These are phyloP conservation scores for Platichthys flesus DNA, from an alignment of 2,113 vertebrate genomes.

Conservation along the genomic window DNA sequence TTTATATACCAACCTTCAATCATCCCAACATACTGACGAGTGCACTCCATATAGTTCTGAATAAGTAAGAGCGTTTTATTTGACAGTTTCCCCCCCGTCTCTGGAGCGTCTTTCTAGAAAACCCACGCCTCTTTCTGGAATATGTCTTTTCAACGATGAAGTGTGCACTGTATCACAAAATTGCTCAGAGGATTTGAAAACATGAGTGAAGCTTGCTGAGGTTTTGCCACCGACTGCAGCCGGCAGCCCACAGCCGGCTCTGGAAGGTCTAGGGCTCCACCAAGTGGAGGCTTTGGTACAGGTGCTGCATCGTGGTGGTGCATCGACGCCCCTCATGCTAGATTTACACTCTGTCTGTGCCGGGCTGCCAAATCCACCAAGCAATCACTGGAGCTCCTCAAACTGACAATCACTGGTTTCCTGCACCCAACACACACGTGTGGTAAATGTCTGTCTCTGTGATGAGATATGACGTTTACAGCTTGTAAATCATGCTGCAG, in stretches of 20 bases:
- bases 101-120: slow-evolving; percentile 39
- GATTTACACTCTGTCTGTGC: slow-evolving; percentile 55
- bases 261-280: slow-evolving; percentile 80
- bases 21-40: no score
- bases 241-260: not conserved
- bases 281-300: slow-evolving; percentile 69
- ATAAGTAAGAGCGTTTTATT: no score
- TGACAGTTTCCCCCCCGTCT: no score
- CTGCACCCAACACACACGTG: not conserved
- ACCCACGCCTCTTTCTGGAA: not conserved
- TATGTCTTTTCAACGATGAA: slow-evolving; percentile 39
- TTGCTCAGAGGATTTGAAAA: slow-evolving; percentile 74
- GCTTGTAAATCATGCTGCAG: not conserved
- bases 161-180: slow-evolving; percentile 71
- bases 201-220: slow-evolving; percentile 71
- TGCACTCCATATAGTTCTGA: no score
- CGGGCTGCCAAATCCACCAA: slow-evolving; percentile 48
- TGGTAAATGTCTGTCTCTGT: not conserved
- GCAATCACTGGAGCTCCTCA: slow-evolving; percentile 68
- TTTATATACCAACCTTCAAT: no score
- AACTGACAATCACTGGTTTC: slow-evolving; percentile 63
- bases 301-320: slow-evolving; percentile 42
- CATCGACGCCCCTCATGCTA: slow-evolving; percentile 47
- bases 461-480: not conserved
- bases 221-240: slow-evolving; percentile 60